Base-by-base conservation (phyloP, 1,140 invertebrate genomes). In the Chelonus insularis region DNA sequence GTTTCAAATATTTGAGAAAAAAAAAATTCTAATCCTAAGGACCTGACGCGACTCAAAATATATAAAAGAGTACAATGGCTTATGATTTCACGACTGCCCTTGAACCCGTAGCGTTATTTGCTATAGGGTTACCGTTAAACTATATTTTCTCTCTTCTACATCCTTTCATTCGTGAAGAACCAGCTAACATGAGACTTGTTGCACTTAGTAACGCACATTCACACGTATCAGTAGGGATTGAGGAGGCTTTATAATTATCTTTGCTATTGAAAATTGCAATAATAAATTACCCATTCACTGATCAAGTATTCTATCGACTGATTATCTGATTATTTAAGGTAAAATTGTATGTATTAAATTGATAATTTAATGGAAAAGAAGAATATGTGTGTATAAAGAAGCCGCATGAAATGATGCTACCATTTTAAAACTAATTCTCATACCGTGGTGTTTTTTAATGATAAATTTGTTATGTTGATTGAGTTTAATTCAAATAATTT, bases 91-190 rank as follows among this genome's bases (percentile, higher is more conserved):
- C 59, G 63, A 62, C 51, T 65, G 64, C 60, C 64, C 64, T 65
- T 65, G 64, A 65, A 65, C 60, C 64, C 43, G 57, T 29, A 50
- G 65, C 57, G 60, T 41, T 47, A 21, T 32, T 23, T 62, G 71
- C 65, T 72, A 74, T 77, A 76, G 71, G 73, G 78, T 77, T 79
- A 79, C 78, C 77, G 78, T 80, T 80, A 79, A 70, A 76, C 36
- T 29, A 29, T 29, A 29, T 23, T 48, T 39, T 11, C 21, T 16
- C 20, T 14, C 7, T 23, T 29, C 18, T 25, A 36, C 45, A 20
- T 51, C 47, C 34, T 59, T 51, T 21, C 57, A 59, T 59, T 59
- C 45, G 47, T 50, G 41, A 50, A 58, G 18, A 16, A 18, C 47
- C 9, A 14, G 21, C 25, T 29, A 29, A 29, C 25, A 29, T 29